Conservation (phyloP, 2,888 invertebrate genomes). For the Leptarthrus brevirostris region DNA sequence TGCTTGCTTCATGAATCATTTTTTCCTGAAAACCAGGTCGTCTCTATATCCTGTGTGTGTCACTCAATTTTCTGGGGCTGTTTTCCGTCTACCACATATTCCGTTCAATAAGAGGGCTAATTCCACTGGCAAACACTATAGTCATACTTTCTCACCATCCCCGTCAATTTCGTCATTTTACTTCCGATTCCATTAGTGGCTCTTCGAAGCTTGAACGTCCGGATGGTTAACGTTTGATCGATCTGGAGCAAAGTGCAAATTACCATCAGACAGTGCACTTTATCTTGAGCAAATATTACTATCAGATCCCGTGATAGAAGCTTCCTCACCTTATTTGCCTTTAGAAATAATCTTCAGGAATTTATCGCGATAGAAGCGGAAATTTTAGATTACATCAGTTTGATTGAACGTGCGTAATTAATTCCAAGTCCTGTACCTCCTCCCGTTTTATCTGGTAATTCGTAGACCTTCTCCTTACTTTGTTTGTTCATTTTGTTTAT, state of each 20-base stretch:
- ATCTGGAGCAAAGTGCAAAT: neutral
- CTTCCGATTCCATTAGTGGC: neutral
- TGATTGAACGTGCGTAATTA: conserved; percentile 4
- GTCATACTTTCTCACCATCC: neutral
- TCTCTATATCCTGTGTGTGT: neutral
- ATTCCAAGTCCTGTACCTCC: neutral
- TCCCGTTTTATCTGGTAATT: neutral
- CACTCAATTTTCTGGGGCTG: neutral
- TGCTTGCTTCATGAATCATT: neutral
- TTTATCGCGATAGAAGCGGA: neutral
- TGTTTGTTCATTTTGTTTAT: neutral
- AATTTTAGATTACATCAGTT: neutral
- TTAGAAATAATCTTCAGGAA: neutral
- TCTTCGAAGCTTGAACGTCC: neutral
- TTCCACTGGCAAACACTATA: conserved; percentile 1
- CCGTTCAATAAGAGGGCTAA: conserved; percentile 14
- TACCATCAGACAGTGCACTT: neutral
- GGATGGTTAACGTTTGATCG: neutral
- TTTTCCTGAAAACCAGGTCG: neutral
- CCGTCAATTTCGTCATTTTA: neutral
- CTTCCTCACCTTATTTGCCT: neutral
- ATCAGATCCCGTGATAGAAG: neutral
- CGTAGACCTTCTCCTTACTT: neutral
- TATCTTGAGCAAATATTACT: conserved; percentile 9
- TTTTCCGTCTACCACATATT: neutral